Percentiles rank a stretch among this genome's conserved stretches.
phyloP scores from a whole-genome alignment of 2,888 invertebrate species.

The Ophion ventricosus region DNA sequence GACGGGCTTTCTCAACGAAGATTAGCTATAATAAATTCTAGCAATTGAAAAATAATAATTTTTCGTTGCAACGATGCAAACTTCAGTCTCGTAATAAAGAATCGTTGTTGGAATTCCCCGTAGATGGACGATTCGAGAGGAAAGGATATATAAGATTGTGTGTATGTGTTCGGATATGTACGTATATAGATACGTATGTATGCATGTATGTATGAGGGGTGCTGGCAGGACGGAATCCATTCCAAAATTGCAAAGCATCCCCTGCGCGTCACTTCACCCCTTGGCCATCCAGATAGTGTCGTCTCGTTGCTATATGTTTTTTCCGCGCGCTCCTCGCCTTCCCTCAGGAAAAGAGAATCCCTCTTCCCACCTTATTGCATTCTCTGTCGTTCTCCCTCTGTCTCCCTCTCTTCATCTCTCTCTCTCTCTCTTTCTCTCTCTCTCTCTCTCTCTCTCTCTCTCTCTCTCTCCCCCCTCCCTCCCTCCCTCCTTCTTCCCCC shows the following conservation, averaged over 20 bases:
- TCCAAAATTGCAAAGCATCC: slow-evolving; percentile 82
- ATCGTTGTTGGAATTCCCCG: slow-evolving; percentile 16
- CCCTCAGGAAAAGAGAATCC: slow-evolving; percentile 80
- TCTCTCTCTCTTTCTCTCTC: slow-evolving; percentile 19
- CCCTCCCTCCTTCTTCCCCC: slow-evolving; percentile 9
- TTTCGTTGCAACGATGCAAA: no score
- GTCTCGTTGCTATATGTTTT: slow-evolving; percentile 65
- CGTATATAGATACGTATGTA: slow-evolving; percentile 59
- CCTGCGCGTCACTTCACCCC: slow-evolving; percentile 72
- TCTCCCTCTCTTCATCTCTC: slow-evolving; percentile 18
- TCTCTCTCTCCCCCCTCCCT: slow-evolving; percentile 16
- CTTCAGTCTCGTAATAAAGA: neutral
- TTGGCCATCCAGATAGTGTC: slow-evolving; percentile 59
- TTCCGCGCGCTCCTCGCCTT: slow-evolving; percentile 67
- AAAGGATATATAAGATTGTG: slow-evolving; percentile 36
- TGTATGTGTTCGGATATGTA: no score
- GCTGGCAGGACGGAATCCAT: slow-evolving; percentile 81
- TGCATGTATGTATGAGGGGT: slow-evolving; percentile 53
- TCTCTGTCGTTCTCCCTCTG: slow-evolving; percentile 7
- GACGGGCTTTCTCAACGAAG: no score
- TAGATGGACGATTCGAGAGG: slow-evolving; percentile 9
- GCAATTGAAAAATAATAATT: no score
- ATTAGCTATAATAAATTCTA: no score
- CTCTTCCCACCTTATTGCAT: slow-evolving; percentile 41
- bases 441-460: slow-evolving; percentile 11